phyloP scores from a whole-genome alignment of 2,113 vertebrate genomes.

The Tachysurus fulvidraco region DNA sequence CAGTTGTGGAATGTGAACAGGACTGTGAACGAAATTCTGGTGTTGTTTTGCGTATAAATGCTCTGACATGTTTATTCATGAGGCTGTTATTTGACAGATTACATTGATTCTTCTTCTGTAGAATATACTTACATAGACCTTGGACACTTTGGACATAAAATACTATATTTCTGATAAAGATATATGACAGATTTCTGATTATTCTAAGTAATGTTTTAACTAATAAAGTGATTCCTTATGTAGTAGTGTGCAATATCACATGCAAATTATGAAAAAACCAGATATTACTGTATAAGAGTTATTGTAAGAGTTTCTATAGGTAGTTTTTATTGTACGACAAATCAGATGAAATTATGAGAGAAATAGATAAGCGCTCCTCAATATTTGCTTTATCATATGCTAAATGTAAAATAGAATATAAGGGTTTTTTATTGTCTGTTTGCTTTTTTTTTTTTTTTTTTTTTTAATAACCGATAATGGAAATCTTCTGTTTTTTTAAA shows the following conservation, averaged over 20 bases:
- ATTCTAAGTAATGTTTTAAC: constrained; percentile 27
- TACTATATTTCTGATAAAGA: constrained; percentile 5
- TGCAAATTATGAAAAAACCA: constrained; percentile 29
- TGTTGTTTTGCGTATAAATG: not conserved
- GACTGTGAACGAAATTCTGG: constrained; percentile 34
- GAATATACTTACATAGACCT: constrained; percentile 25
- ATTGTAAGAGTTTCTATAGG: constrained; percentile 4
- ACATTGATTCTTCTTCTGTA: constrained; percentile 22
- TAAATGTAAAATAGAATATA: not conserved
- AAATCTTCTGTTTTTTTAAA: not conserved
- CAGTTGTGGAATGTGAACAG: not conserved
- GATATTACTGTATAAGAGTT: constrained; percentile 3
- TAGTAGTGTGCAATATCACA: constrained; percentile 25
- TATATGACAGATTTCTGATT: constrained; percentile 9
- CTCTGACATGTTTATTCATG: not conserved
- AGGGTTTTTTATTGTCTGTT: not conserved
- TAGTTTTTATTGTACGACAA: constrained; percentile 17
- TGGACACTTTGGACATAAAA: constrained; percentile 9
- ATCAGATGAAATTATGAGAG: not conserved
- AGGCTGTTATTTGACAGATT: constrained; percentile 15
- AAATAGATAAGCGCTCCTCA: not conserved
- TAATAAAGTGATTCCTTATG: constrained; percentile 33
- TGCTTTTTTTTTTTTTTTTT: not conserved
- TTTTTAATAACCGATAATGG: not conserved
- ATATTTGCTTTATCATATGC: not conserved